These are phyloP conservation scores for Oithona nana DNA, from an alignment of 2,888 invertebrate species.

Conservation along the genomic window DNA sequence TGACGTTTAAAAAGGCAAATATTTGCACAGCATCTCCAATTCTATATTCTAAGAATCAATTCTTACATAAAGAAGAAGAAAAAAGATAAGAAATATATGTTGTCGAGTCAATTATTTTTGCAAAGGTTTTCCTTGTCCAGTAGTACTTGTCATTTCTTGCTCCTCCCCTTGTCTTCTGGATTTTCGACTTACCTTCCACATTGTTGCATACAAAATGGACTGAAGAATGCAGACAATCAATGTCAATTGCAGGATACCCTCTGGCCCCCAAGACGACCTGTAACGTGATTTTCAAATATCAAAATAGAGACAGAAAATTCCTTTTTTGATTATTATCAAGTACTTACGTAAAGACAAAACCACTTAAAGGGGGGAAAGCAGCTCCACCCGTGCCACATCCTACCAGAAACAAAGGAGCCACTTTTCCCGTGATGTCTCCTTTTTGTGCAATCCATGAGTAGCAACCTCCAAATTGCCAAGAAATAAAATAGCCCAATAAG, in stretches of 20 bases:
- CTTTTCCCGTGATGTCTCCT: slow-evolving; percentile 12
- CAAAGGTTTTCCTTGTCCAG: too few species aligned
- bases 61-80: too few species aligned
- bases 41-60: too few species aligned
- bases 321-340: background rate
- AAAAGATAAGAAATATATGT: too few species aligned
- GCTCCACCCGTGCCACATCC: slow-evolving; percentile 5
- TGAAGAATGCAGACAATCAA: background rate
- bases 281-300: background rate
- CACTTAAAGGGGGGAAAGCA: slow-evolving; percentile 3
- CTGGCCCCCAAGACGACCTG: slow-evolving; percentile 7
- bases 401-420: slow-evolving; percentile 13
- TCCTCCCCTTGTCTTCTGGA: too few species aligned
- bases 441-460: slow-evolving; percentile 13
- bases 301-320: too few species aligned
- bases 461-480: slow-evolving; percentile 17
- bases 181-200: slow-evolving; percentile 1
- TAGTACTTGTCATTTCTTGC: too few species aligned
- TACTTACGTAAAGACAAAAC: slow-evolving; percentile 13
- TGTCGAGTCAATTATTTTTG: too few species aligned
- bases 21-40: too few species aligned
- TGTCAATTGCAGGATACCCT: slow-evolving; percentile 7
- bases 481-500: slow-evolving; percentile 16
- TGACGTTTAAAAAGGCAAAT: too few species aligned
- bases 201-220: background rate